Conservation (phyloP, 2,113 vertebrate genomes). For the Albula goreensis region DNA sequence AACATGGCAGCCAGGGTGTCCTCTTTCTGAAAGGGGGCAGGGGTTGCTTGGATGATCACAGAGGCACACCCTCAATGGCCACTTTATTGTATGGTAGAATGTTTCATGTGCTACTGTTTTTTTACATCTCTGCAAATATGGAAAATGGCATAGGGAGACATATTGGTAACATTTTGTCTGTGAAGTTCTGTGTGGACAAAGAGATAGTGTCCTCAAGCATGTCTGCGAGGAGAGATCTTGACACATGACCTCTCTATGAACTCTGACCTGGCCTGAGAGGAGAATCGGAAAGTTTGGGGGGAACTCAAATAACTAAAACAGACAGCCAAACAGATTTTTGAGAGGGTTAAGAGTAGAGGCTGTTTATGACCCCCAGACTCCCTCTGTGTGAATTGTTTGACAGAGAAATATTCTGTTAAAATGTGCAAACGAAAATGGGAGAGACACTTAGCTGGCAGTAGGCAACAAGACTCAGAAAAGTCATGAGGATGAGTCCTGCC, state of each 20-base stretch:
- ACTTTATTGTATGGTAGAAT: neutral
- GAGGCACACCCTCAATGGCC: slow-evolving; percentile 16
- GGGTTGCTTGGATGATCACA: neutral
- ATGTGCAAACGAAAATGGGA: neutral
- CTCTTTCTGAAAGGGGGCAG: neutral
- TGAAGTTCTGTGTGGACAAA: neutral
- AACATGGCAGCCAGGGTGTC: slow-evolving; percentile 24
- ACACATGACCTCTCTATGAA: neutral
- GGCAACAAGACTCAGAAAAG: neutral
- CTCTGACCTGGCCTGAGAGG: neutral
- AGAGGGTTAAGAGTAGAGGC: neutral
- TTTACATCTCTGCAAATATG: neutral
- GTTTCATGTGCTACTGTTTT: neutral
- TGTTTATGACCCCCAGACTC: neutral
- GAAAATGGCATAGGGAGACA: neutral
- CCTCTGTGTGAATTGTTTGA: neutral
- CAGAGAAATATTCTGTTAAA: neutral
- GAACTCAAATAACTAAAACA: slow-evolving; percentile 3
- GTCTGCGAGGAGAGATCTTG: neutral
- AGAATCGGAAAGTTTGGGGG: neutral
- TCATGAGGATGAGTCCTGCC: no score
- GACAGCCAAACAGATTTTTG: neutral
- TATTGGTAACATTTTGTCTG: neutral
- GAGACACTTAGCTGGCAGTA: no score
- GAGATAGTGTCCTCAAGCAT: neutral